phyloP scores from a whole-genome alignment of 2,888 invertebrate genomes.

The Papilio gigon region DNA sequence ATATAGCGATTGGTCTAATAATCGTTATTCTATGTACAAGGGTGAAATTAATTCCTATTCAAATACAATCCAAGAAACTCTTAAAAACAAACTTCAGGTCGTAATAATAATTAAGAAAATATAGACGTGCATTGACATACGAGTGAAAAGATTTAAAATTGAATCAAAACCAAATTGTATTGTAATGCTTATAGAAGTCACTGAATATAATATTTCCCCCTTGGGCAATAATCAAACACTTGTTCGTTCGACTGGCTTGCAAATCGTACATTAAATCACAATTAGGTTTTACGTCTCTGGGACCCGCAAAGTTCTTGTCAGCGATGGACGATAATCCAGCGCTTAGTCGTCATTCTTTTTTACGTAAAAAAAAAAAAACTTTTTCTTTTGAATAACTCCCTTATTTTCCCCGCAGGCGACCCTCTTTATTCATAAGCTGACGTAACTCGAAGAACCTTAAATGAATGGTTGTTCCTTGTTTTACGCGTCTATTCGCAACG shows the following conservation, averaged over 20 bases:
- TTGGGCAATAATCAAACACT: slow-evolving; percentile 67
- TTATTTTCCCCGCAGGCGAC: slow-evolving; percentile 70
- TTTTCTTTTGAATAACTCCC: slow-evolving; percentile 76
- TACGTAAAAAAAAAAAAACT: slow-evolving; percentile 66
- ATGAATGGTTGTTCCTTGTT: slow-evolving; percentile 82
- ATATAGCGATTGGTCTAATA: not conserved
- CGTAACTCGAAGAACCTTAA: slow-evolving; percentile 79
- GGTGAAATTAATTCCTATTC: not conserved
- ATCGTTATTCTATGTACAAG: not conserved
- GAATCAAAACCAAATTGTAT: not conserved
- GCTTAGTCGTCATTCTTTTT: slow-evolving; percentile 72
- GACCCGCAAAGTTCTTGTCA: slow-evolving; percentile 76
- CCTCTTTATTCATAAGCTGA: slow-evolving; percentile 80
- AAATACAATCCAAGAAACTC: not conserved
- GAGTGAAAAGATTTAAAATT: not conserved
- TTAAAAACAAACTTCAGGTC: not conserved
- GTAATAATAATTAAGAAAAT: not conserved
- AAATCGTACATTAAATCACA: slow-evolving; percentile 49
- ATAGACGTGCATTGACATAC: not conserved
- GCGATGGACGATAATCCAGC: slow-evolving; percentile 74
- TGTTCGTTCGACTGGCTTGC: slow-evolving; percentile 63
- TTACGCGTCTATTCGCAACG: slow-evolving; percentile 81
- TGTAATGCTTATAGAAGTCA: slow-evolving; percentile 8
- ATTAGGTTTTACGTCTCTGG: slow-evolving; percentile 47
- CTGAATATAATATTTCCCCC: slow-evolving; percentile 49